Percentiles rank a stretch among this genome's conserved stretches.
phyloP scores from a whole-genome alignment of 2,888 invertebrate genomes.

The Nasonia oneida region DNA sequence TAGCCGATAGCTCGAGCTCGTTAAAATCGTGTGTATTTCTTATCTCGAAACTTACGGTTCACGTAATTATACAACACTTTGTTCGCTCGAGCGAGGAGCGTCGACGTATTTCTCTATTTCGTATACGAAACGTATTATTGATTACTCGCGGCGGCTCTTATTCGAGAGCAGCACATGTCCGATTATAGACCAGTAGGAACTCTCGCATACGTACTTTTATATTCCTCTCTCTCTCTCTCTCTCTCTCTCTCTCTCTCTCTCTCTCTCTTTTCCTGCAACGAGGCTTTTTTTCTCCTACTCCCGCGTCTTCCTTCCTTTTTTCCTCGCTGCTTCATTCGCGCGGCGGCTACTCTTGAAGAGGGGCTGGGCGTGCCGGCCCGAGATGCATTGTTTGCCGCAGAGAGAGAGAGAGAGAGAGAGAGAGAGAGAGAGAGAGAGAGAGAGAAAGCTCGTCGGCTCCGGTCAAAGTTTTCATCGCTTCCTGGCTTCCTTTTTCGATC shows the following conservation, averaged over 20 bases:
- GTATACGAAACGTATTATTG: constrained; percentile 76
- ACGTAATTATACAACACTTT: background rate
- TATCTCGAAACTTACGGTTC: constrained; percentile 12
- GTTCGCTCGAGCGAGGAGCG: background rate
- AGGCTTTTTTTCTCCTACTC: constrained; percentile 25
- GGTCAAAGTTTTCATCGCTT: constrained; percentile 73
- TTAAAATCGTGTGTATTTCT: background rate
- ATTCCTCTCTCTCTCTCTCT: constrained; percentile 18
- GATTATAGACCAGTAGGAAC: constrained; percentile 44
- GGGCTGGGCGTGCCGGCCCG: constrained; percentile 67
- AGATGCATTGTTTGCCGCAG: constrained; percentile 73
- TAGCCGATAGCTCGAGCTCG: background rate
- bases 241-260: constrained; percentile 20
- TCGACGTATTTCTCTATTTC: constrained; percentile 45
- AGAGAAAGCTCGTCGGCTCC: constrained; percentile 64
- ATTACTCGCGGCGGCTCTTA: constrained; percentile 68
- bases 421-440: background rate
- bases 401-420: background rate
- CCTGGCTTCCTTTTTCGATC: constrained; percentile 65
- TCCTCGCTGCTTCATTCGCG: constrained; percentile 47
- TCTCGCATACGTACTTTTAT: background rate
- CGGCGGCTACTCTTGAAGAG: constrained; percentile 55
- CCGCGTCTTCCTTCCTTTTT: constrained; percentile 48
- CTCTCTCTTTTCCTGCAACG: constrained; percentile 18
- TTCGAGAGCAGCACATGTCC: constrained; percentile 9